Conservation (phyloP, 2,797 vertebrate species). For the Neosalanx taihuensis region DNA sequence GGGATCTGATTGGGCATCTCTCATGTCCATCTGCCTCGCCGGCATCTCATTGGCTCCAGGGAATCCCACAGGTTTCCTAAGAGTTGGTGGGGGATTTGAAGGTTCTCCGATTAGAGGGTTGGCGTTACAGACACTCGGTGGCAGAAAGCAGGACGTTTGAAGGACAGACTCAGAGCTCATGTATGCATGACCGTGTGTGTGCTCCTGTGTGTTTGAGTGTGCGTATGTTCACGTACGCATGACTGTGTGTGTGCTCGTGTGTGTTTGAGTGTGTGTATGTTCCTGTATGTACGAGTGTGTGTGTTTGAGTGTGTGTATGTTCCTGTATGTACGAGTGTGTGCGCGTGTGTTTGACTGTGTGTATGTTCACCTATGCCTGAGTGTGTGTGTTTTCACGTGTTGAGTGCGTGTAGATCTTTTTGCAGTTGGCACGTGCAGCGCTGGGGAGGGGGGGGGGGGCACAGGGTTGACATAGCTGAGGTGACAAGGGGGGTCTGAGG, state of each 20-base stretch:
- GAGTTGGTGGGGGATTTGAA: constrained; percentile 75
- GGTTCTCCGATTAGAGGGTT: constrained; percentile 73
- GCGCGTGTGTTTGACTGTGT: constrained; percentile 49
- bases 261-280: too few relatives aligned
- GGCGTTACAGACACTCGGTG: constrained; percentile 59
- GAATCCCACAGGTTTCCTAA: constrained; percentile 82
- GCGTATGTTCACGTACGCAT: constrained; percentile 5
- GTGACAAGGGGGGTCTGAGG: background rate
- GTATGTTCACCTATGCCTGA: constrained; percentile 15
- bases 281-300: too few relatives aligned
- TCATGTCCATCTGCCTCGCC: constrained; percentile 82
- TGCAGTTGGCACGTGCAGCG: too few relatives aligned
- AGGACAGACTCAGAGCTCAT: constrained; percentile 11
- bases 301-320: too few relatives aligned
- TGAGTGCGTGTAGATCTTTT: too few relatives aligned
- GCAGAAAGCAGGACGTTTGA: constrained; percentile 52
- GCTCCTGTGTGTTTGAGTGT: constrained; percentile 27
- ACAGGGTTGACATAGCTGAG: background rate
- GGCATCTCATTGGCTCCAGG: constrained; percentile 81
- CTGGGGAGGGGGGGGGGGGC: constrained; percentile 38
- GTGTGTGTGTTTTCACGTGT: constrained; percentile 27
- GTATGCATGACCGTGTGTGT: constrained; percentile 40
- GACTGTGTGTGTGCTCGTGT: too few relatives aligned
- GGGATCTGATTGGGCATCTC: constrained; percentile 84
- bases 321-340: too few relatives aligned